Evolutionary conservation across 1,140 invertebrate species (phyloP), one percentile per base, ranked within the genome.

Genomic region (Trachelipus rathkii): DNA sequence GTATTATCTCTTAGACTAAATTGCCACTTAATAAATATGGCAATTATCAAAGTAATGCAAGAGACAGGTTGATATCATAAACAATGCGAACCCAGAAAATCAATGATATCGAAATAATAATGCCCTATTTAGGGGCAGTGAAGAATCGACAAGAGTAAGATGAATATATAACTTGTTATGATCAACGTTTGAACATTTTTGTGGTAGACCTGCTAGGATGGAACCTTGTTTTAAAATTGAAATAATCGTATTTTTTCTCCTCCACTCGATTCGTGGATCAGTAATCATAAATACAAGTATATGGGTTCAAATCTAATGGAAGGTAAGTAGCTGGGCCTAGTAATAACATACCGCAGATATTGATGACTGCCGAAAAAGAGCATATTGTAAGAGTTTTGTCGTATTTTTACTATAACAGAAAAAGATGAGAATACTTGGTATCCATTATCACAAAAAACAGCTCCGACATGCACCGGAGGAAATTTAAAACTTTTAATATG

Each of bases 371-470:
- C 0, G 92, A 92, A 0, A 89, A 82, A 15, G 90, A 83, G 0
- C 89, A 91, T 11, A 91, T 87, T 60, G 89, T 84, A 83, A 92
- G 92, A 0, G 92, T 91, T 53, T 87, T 86, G 2, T 89, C 82
- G 11, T 85, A 82, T 74, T 88, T 89, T 83, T 94, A 93, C 82
- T 92, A 93, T 0, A 94, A 80, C 92, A 95, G 10, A 85, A 0
- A 93, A 93, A 0, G 93, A 92, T 0, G 92, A 91, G 0, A 92
- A 53, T 0, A 93, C 84, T 95, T 96, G 11, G 91, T 0, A 91
- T 93, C 94, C 94, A 82, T 93, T 94, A 66, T n/a, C 95, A 91
- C n/a, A 95, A 89, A 84, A 96, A 96, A 95, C 91, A 15, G 94
- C 83, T 0, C 94, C 94, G 44, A 95, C 85, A 8, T 93, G 83